Conservation (phyloP, 2,113 vertebrate species). For the Serinus canaria region DNA sequence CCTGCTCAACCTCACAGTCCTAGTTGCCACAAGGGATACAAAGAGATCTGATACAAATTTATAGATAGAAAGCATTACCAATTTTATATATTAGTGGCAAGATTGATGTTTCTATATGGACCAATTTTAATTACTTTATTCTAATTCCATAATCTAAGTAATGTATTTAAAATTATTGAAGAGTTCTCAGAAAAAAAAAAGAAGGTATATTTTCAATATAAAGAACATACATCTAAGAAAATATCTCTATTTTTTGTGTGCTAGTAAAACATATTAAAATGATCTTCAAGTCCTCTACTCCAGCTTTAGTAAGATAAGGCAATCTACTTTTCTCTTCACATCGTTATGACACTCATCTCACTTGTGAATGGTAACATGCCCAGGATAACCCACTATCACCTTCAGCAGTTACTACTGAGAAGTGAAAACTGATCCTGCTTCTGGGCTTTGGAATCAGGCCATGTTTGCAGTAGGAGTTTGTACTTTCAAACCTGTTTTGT, state of each 20-base stretch:
- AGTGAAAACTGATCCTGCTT: background rate
- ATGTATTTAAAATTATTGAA: background rate
- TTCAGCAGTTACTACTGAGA: background rate
- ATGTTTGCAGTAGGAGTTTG: background rate
- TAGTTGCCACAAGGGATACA: background rate
- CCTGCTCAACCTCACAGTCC: background rate
- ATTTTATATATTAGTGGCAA: background rate
- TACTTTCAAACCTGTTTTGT: background rate
- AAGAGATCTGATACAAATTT: background rate
- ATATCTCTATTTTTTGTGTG: background rate
- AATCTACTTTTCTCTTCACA: background rate
- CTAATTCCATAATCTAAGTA: background rate
- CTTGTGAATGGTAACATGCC: background rate
- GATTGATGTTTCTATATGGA: background rate
- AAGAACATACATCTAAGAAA: background rate
- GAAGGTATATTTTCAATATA: background rate
- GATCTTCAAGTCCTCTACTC: background rate
- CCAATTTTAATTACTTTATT: background rate
- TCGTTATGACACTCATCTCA: background rate
- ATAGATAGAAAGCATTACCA: background rate
- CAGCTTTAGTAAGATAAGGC: background rate
- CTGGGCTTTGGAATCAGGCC: background rate
- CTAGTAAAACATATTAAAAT: background rate
- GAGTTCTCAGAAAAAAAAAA: background rate
- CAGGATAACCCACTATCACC: background rate